phyloP scores from a whole-genome alignment of 2,888 invertebrate genomes.

The Parochlus steinenii region DNA sequence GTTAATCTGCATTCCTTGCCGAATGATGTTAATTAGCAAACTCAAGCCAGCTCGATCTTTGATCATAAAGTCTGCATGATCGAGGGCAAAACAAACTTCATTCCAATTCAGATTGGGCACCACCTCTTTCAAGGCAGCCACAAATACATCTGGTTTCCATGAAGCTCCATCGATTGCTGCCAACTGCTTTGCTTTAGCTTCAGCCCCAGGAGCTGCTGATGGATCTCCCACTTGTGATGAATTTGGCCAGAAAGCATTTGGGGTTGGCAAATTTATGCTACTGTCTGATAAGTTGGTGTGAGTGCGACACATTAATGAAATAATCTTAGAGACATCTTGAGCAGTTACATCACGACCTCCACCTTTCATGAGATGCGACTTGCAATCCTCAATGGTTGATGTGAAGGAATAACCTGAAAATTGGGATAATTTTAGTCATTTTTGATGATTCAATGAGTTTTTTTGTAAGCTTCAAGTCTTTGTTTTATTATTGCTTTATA shows the following conservation, averaged over 20 bases:
- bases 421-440: neutral
- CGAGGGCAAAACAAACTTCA: slow-evolving; percentile 79
- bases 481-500: neutral
- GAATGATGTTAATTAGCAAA: slow-evolving; percentile 65
- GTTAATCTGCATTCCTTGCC: slow-evolving; percentile 61
- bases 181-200: slow-evolving; percentile 16
- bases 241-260: slow-evolving; percentile 44
- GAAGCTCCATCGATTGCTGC: slow-evolving; percentile 31
- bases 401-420: slow-evolving; percentile 62
- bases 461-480: neutral
- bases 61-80: slow-evolving; percentile 76
- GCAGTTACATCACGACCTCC: slow-evolving; percentile 70
- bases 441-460: neutral
- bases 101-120: slow-evolving; percentile 80
- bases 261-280: slow-evolving; percentile 51
- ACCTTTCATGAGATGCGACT: slow-evolving; percentile 65
- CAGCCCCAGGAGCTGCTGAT: slow-evolving; percentile 18
- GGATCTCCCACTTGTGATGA: slow-evolving; percentile 3
- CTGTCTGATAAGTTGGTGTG: slow-evolving; percentile 45
- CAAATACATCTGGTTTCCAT: slow-evolving; percentile 91
- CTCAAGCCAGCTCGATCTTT: slow-evolving; percentile 75
- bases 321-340: slow-evolving; percentile 65
- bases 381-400: slow-evolving; percentile 69
- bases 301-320: slow-evolving; percentile 75
- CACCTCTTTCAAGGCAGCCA: slow-evolving; percentile 79